These are phyloP conservation scores for Adrianichthys oophorus DNA, from an alignment of 2,797 vertebrate genomes.

Conservation along the genomic window DNA sequence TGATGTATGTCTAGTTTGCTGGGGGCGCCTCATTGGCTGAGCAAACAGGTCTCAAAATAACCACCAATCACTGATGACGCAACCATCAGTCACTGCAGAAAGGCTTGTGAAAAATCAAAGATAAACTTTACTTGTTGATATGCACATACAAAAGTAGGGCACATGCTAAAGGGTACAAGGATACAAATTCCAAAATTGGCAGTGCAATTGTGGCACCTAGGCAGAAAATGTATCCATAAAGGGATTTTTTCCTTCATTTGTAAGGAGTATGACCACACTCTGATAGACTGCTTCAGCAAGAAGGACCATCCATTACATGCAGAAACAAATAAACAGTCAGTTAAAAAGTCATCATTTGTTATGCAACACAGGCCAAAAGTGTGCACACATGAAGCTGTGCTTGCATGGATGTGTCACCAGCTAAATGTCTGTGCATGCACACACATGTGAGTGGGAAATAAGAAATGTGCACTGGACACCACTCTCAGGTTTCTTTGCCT, in stretches of 20 bases:
- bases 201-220: background rate
- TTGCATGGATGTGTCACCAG: conserved; percentile 29
- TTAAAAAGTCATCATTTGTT: conserved; percentile 82
- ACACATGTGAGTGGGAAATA: conserved; percentile 28
- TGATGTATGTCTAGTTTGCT: conserved; percentile 88
- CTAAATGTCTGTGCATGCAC: conserved; percentile 24
- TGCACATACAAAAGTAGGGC: background rate
- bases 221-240: conserved; percentile 1
- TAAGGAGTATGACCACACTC: conserved; percentile 49
- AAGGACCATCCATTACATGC: conserved; percentile 73
- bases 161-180: background rate
- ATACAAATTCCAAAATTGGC: background rate
- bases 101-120: conserved; percentile 60
- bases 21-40: conserved; percentile 88
- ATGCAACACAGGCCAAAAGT: conserved; percentile 55
- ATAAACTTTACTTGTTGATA: conserved; percentile 14
- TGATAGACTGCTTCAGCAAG: conserved; percentile 62
- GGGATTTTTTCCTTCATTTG: conserved; percentile 15
- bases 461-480: conserved; percentile 34
- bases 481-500: conserved; percentile 71
- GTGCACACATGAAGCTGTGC: conserved; percentile 12
- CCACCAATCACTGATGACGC: conserved; percentile 86
- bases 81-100: conserved; percentile 86
- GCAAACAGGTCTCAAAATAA: conserved; percentile 91
- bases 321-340: conserved; percentile 79